Conservation (phyloP, 1,140 invertebrate species). For the Myzus persicae region DNA sequence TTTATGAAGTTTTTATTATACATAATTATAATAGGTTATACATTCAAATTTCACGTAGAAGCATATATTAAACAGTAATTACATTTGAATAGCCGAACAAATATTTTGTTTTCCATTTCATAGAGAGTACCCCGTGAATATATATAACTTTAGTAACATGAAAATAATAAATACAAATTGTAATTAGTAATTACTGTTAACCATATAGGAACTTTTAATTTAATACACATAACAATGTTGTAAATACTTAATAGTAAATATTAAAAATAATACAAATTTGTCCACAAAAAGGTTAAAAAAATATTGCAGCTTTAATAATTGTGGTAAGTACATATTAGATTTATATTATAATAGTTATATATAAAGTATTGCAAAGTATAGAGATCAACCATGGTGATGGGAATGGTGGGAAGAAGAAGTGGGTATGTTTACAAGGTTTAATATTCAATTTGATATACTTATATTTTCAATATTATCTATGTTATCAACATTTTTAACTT, state of each 20-base stretch:
- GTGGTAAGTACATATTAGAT: constrained; percentile 14
- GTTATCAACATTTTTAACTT: neutral
- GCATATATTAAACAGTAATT: neutral
- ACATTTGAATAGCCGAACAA: neutral
- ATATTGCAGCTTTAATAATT: constrained; percentile 16
- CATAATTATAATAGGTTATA: neutral
- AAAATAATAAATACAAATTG: constrained; percentile 20
- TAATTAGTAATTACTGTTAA: neutral
- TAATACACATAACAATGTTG: constrained; percentile 1
- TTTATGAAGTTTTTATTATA: neutral
- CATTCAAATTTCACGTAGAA: neutral
- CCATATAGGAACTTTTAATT: constrained; percentile 49
- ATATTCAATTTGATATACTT: constrained; percentile 11
- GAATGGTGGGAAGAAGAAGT: neutral
- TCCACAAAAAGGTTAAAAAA: neutral
- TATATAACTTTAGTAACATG: neutral
- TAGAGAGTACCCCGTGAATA: neutral
- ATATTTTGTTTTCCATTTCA: neutral
- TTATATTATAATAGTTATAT: neutral
- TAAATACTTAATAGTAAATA: constrained; percentile 5
- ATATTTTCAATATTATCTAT: neutral
- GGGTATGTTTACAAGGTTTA: neutral
- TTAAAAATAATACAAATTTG: constrained; percentile 29
- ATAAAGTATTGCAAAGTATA: constrained; percentile 25
- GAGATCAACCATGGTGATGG: constrained; percentile 27